A percentile compares a stretch with the other conserved stretches of the same genome.
These are phyloP conservation scores for Cygnus buccinator DNA, from an alignment of 2,113 vertebrate species.

Conservation along the genomic window DNA sequence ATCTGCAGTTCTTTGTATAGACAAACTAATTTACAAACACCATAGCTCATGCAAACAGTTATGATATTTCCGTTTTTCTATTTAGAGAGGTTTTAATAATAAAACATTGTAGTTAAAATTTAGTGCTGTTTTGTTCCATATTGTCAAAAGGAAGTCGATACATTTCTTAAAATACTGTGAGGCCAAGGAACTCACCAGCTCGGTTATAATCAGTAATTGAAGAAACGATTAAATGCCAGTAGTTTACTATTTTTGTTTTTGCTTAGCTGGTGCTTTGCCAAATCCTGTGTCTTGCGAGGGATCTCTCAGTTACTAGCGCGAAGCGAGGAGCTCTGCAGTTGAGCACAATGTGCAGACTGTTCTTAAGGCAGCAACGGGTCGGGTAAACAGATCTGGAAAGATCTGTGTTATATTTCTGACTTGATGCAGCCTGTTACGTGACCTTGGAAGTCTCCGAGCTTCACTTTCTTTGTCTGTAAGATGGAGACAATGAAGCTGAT, in stretches of 20 bases:
- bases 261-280: background rate
- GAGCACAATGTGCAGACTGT: constrained; percentile 4
- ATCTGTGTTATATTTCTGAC: background rate
- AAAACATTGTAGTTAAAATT: background rate
- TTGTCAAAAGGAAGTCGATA: background rate
- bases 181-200: background rate
- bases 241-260: background rate
- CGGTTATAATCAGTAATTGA: background rate
- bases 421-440: background rate
- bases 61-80: background rate
- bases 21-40: constrained; percentile 3
- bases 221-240: constrained; percentile 3
- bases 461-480: background rate
- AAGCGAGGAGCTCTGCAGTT: background rate
- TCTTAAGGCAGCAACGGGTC: background rate
- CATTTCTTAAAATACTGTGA: background rate
- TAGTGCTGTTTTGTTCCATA: background rate
- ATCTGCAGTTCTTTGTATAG: background rate
- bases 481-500: background rate
- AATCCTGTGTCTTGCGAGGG: background rate
- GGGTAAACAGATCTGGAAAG: background rate
- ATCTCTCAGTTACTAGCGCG: background rate
- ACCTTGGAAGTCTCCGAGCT: background rate
- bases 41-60: background rate
- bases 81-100: background rate